Base-by-base conservation (phyloP, 1,140 invertebrate species). In the Chrysopa pallens region DNA sequence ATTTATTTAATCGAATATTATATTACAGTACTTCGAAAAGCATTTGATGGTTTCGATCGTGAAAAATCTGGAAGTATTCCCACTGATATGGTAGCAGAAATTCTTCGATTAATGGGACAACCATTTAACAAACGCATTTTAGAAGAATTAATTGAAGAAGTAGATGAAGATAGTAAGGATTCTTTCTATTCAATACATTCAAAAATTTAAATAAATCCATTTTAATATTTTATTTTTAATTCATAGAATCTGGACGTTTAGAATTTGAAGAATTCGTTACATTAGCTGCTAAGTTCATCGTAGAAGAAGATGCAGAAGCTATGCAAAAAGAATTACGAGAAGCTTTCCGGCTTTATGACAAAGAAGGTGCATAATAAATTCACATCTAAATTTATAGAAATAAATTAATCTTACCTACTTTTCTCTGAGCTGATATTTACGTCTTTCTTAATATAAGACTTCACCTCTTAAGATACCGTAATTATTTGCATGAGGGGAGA, bases 221-320 rank as follows among this genome's bases (percentile, higher is more conserved):
- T 33, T 11, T 12, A 9, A 33, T 33, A 33, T 33, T 33, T 12
- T 33, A 33, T 33, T 4, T 11, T 33, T 11, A 33, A 4, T 33
- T 6, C 31, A 33, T 33, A 92, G 89, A 91, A 66, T 92, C 88
- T 38, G 91, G 91, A 38, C 78, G 89, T 54, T 69, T 95, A 49
- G 91, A 95, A 64, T 95, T 95, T 63, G 84, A 84, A 48, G 91
- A 95, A 64, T 95, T 95, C 68, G 79, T 93, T 17, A 85, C 87
- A 38, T 69, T 95, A 50, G 89, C 88, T 27, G 84, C 86, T 50
- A 88, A 91, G 64, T 93, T 92, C 69, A 88, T 92, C 60, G 84
- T 91, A 59, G 88, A 93, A 64, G 88, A 92, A 59, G 91, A 95
- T 56, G 84, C 85, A 46, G 90, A 93, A 64, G 89, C 81, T 39